phyloP scores from a whole-genome alignment of 2,888 invertebrate species.

The Drosophila emarginata region DNA sequence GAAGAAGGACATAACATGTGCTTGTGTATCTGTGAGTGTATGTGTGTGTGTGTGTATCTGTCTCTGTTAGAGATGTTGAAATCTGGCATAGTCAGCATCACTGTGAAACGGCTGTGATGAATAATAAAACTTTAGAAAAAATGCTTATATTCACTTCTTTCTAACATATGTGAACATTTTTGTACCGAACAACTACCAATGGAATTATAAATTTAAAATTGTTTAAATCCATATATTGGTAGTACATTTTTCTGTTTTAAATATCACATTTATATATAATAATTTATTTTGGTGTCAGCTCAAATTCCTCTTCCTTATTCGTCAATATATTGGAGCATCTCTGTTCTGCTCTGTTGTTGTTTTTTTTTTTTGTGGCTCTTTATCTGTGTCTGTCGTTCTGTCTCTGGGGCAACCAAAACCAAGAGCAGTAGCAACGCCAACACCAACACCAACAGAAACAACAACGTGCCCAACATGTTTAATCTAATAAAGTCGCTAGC shows the following conservation, averaged over 20 bases:
- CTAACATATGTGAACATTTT: no score
- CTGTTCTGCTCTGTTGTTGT: not conserved
- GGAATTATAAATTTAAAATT: no score
- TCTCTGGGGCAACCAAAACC: conserved; percentile 24
- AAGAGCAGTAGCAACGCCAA: not conserved
- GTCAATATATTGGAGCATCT: not conserved
- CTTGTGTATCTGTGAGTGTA: conserved; percentile 5
- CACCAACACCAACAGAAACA: not conserved
- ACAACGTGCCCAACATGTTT: conserved; percentile 72
- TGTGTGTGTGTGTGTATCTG: conserved; percentile 15
- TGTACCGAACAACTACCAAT: no score
- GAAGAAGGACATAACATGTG: conserved; percentile 41
- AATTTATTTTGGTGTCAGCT: no score
- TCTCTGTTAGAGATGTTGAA: not conserved
- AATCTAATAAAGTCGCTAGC: conserved; percentile 76
- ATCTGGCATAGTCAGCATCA: not conserved
- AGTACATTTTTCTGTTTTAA: no score
- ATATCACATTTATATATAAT: no score
- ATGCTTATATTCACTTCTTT: no score
- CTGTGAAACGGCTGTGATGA: not conserved
- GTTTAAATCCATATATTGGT: no score
- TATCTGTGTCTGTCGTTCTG: conserved; percentile 15
- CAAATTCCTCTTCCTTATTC: not conserved
- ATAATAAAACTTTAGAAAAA: not conserved
- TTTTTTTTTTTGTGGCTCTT: not conserved